Evolutionary conservation across 2,888 invertebrate genomes (phyloP), one percentile per base, ranked within the genome.

Genomic region (Ophioninae sp.): DNA sequence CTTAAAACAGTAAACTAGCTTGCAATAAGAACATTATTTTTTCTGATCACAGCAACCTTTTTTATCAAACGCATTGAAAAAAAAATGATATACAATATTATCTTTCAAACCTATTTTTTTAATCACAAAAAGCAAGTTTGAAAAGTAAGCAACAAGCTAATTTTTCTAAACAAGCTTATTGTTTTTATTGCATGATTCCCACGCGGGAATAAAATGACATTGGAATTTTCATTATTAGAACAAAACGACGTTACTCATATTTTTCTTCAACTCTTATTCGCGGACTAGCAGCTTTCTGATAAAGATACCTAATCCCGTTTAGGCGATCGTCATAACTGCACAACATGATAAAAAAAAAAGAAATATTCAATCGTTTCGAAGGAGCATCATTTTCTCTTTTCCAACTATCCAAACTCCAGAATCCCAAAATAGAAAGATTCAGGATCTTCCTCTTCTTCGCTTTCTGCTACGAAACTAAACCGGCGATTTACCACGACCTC

Each of bases 121-220:
- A 30, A 30, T 30, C 30, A 30, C 30, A 3, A 30, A 30, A 30
- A 2, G 30, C 30, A 30, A 30, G 30, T 30, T 30, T 30, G 3
- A 30, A 1, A 3, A 30, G 30, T 30, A 2, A 30, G 30, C 30
- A 30, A 30, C 30, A 30, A 30, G 30, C 30, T 30, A 30, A 68
- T 75, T 57, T n/a, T 39, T 13, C 37, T 7, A 30, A 44, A 30
- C 21, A 44, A 69, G 78, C 70, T 59, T 69, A 17, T 41, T 41
- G 0, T 8, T 41, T 7, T 41, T 6, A 41, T 8, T 41, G 8
- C 8, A 8, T 1, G 17, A 13, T 17, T 50, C 5, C 17, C 17
- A 50, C 50, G 5, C 17, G 5, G 50, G 50, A 50, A 50, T 50
- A 10, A 50, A 8, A 50, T 50, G 13, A 50, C 17, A 17, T 17